phyloP scores from a whole-genome alignment of 1,140 invertebrate species.

The Listronotus bonariensis region DNA sequence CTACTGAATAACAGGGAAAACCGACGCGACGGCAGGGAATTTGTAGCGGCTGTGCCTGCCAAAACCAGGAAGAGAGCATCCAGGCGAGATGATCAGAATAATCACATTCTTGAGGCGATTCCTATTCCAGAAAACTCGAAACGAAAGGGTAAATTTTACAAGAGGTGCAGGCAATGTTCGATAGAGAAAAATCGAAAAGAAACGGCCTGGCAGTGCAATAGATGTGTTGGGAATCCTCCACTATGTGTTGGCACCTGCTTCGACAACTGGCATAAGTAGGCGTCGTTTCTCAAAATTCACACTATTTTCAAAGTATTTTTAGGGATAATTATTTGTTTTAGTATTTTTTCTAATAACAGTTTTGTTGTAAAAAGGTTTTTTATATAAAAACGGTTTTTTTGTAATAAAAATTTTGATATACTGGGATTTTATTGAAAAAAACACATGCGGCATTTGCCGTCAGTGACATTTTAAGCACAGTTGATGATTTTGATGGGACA shows the following conservation, averaged over 20 bases:
- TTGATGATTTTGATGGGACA: too few relatives aligned
- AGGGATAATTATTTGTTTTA: too few relatives aligned
- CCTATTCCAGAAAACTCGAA: constrained; percentile 1
- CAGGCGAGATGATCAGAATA: background rate
- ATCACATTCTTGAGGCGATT: background rate
- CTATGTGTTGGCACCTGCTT: background rate
- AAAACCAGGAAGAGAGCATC: background rate
- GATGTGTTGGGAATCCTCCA: background rate
- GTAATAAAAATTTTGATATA: too few relatives aligned
- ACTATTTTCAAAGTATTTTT: too few relatives aligned
- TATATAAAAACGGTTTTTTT: too few relatives aligned
- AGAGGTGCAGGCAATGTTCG: background rate
- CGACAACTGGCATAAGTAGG: background rate
- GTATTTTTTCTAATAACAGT: too few relatives aligned
- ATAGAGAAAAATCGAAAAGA: background rate
- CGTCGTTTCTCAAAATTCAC: too few relatives aligned
- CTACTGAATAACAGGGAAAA: too few relatives aligned
- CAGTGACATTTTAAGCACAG: too few relatives aligned
- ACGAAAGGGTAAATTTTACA: background rate
- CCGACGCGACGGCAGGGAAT: background rate
- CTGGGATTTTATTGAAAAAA: too few relatives aligned
- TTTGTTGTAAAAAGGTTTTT: too few relatives aligned
- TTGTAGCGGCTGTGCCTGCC: background rate
- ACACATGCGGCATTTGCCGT: too few relatives aligned
- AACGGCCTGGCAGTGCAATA: background rate